Percentiles rank a stretch among this genome's conserved stretches.
These are phyloP conservation scores for Drosophila phalerata DNA, from an alignment of 2,888 invertebrate species.

Conservation along the genomic window DNA sequence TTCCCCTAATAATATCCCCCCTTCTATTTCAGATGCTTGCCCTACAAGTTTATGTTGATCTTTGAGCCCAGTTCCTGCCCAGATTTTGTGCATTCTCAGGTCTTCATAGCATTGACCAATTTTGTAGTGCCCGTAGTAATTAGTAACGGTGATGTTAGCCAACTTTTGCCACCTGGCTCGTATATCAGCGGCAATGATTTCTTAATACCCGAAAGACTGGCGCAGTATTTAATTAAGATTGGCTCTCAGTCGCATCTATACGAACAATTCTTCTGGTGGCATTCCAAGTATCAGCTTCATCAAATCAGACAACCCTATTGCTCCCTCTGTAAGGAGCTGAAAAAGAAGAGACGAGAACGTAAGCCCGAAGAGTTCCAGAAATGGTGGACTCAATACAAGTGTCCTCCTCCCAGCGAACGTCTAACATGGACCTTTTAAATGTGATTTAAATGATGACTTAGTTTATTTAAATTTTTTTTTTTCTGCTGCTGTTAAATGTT, in stretches of 20 bases:
- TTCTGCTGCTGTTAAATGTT: not conserved
- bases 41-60: slow-evolving; percentile 88
- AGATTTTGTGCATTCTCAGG: slow-evolving; percentile 89
- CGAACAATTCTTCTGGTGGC: slow-evolving; percentile 88
- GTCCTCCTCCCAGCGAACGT: not conserved
- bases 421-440: not conserved
- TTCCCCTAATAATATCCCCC: not conserved
- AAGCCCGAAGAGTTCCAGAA: slow-evolving; percentile 28
- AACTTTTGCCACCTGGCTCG: slow-evolving; percentile 87
- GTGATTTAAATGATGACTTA: not conserved
- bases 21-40: slow-evolving; percentile 42
- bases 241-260: slow-evolving; percentile 86
- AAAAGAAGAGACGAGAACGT: slow-evolving; percentile 1
- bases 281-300: slow-evolving; percentile 49
- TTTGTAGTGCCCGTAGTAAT: slow-evolving; percentile 88
- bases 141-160: slow-evolving; percentile 87
- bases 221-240: slow-evolving; percentile 85
- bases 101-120: slow-evolving; percentile 61
- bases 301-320: slow-evolving; percentile 51
- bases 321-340: slow-evolving; percentile 57
- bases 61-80: slow-evolving; percentile 89
- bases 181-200: slow-evolving; percentile 88
- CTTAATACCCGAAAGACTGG: slow-evolving; percentile 86
- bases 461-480: too few relatives aligned
- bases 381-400: slow-evolving; percentile 58